A percentile compares a stretch with the other conserved stretches of the same genome.
Conservation (phyloP, 1,140 invertebrate species). For the Leptopilina clavipes region DNA sequence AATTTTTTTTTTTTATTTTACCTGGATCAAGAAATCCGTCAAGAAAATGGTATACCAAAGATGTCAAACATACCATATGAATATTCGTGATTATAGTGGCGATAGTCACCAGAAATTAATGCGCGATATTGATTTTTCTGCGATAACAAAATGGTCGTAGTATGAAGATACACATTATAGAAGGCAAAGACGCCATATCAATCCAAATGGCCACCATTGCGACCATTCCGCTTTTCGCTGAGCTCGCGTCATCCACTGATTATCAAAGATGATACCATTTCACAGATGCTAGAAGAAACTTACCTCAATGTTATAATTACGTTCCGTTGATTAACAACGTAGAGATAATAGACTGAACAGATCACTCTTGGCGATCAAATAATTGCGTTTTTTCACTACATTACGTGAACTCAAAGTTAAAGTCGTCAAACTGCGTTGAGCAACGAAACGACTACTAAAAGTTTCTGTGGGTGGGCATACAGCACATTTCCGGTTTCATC, state of each 20-base stretch:
- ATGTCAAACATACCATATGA: conserved; percentile 3
- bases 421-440: not conserved
- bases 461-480: not conserved
- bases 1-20: not conserved
- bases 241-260: conserved; percentile 43
- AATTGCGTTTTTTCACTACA: conserved; percentile 43
- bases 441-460: not conserved
- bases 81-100: not conserved
- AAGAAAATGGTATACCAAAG: not conserved
- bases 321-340: conserved; percentile 51
- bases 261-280: conserved; percentile 1
- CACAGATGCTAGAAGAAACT: conserved; percentile 15
- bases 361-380: conserved; percentile 49
- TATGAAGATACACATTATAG: conserved; percentile 56
- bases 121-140: conserved; percentile 64
- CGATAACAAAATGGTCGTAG: conserved; percentile 67
- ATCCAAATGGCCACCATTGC: conserved; percentile 51
- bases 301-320: conserved; percentile 45
- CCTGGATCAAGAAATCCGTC: conserved; percentile 1
- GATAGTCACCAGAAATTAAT: conserved; percentile 39
- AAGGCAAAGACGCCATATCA: conserved; percentile 62
- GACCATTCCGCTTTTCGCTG: conserved; percentile 54
- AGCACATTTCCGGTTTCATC: conserved; percentile 17
- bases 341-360: conserved; percentile 43
- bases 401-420: conserved; percentile 4